Evolutionary conservation across 2,797 vertebrate species (phyloP).

Genomic region (Darevskia nairensis): DNA sequence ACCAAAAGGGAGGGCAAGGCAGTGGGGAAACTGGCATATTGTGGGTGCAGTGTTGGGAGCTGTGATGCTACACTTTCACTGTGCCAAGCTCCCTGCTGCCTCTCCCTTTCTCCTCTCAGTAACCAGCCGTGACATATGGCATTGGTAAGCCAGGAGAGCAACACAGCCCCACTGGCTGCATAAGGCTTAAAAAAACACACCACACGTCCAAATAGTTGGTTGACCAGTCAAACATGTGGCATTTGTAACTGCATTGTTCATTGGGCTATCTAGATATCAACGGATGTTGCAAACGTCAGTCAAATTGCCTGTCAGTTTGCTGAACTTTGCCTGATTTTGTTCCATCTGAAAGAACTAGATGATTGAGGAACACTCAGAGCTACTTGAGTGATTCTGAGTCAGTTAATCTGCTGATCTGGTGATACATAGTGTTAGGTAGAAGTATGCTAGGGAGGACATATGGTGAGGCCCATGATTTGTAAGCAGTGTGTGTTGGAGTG

Average conservation of each 20-base stretch:
- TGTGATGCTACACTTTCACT: no score
- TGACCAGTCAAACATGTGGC: background rate
- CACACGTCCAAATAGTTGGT: background rate
- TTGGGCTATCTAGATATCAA: background rate
- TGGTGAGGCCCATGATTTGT: background rate
- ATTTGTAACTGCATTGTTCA: background rate
- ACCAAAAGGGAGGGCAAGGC: no score
- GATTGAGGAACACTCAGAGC: background rate
- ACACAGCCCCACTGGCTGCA: no score
- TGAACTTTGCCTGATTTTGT: background rate
- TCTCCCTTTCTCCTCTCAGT: no score
- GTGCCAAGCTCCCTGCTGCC: no score
- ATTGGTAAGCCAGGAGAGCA: background rate
- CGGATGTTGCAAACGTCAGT: background rate
- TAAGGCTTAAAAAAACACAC: no score
- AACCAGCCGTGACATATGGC: background rate
- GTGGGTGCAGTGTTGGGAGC: no score
- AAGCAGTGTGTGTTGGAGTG: background rate
- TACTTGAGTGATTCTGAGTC: background rate
- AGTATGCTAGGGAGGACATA: background rate
- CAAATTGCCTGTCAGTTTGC: background rate
- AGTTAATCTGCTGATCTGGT: background rate
- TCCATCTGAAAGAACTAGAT: background rate
- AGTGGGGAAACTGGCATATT: no score
- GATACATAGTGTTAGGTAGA: background rate